phyloP scores from a whole-genome alignment of 2,888 invertebrate species.

The Mantis religiosa region DNA sequence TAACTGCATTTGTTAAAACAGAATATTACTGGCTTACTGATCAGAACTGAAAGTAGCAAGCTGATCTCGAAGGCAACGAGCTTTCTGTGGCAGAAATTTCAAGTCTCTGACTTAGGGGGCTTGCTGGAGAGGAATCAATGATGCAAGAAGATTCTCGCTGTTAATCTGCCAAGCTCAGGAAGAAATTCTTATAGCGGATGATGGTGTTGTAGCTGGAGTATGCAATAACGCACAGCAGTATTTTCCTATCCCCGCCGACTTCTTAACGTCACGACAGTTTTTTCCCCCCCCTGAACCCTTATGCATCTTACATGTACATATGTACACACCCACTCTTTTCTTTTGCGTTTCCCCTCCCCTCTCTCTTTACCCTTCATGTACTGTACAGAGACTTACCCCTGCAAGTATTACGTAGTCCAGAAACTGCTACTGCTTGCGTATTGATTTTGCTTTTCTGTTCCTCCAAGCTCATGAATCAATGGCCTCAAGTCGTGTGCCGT shows the following conservation, averaged over 20 bases:
- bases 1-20: too few species aligned
- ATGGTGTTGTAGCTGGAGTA: neutral
- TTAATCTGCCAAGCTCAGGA: neutral
- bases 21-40: too few species aligned
- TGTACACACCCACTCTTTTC: neutral
- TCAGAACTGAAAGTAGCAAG: too few species aligned
- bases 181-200: neutral
- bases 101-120: too few species aligned
- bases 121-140: too few species aligned
- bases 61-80: too few species aligned
- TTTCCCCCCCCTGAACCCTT: neutral
- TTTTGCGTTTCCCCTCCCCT: neutral
- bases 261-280: neutral
- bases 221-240: neutral
- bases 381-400: neutral
- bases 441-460: constrained; percentile 32
- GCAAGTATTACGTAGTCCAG: neutral
- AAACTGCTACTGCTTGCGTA: constrained; percentile 23
- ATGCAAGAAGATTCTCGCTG: neutral
- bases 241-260: neutral
- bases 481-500: constrained; percentile 23
- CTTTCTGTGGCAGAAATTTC: too few species aligned
- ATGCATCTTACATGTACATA: neutral
- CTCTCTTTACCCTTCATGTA: neutral
- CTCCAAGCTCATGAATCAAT: constrained; percentile 28